These are phyloP conservation scores for Chaenodraco wilsoni DNA, from an alignment of 2,797 vertebrate species.

Conservation along the genomic window DNA sequence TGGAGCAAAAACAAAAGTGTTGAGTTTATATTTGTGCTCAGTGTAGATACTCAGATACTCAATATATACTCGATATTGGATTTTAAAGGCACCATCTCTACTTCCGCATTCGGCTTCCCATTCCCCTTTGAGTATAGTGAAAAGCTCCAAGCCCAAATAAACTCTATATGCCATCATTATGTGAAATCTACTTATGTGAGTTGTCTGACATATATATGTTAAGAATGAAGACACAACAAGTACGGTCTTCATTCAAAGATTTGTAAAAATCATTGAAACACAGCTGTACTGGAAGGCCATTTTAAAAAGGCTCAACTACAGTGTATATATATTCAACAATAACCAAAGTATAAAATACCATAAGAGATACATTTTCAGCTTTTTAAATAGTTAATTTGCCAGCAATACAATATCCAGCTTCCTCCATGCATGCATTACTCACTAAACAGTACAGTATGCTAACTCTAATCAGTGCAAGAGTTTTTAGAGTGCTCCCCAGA, in stretches of 20 bases:
- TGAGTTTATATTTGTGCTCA: no score
- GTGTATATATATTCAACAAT: neutral
- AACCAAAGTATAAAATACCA: conserved; percentile 1
- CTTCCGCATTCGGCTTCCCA: no score
- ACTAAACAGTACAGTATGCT: neutral
- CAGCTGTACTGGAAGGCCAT: neutral
- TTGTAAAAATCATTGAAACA: neutral
- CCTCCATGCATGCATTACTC: neutral
- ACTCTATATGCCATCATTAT: conserved; percentile 3
- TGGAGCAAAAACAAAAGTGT: no score
- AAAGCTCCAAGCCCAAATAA: neutral
- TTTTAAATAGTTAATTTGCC: conserved; percentile 1
- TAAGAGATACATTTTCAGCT: accelerated
- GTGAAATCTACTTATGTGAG: conserved; percentile 3
- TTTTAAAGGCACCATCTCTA: neutral
- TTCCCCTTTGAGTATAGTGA: neutral
- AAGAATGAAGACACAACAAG: conserved; percentile 2
- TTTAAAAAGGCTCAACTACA: neutral
- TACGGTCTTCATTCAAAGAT: conserved; percentile 7
- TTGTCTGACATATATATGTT: conserved; percentile 3
- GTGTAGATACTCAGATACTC: neutral
- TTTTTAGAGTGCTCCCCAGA: conserved; percentile 4
- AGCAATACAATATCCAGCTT: neutral
- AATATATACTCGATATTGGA: neutral
- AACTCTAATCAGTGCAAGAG: conserved; percentile 30